Evolutionary conservation across 2,797 vertebrate genomes (phyloP), one percentile per base, ranked within the genome.

Genomic region (Gephyroberyx darwinii): DNA sequence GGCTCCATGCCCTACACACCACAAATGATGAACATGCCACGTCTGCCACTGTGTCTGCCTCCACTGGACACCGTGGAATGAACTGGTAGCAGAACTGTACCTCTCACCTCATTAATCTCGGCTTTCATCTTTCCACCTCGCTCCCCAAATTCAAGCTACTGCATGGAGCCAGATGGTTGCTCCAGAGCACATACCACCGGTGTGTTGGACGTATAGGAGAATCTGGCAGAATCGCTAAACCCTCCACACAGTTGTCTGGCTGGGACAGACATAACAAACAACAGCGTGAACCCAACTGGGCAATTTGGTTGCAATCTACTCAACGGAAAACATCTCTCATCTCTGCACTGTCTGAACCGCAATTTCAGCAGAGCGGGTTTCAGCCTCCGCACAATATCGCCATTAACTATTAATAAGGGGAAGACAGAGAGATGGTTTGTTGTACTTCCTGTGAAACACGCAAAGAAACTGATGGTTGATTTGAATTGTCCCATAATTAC

Each of bases 381-480:
- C 26, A 26, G 48, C 68, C 69, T 30, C 33, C 74, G 65, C 65
- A 69, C 66, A 71, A 65, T 37, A 70, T 80, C 54, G 5, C 47
- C 43, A 54, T 41, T 35, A 56, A 61, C 53, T 55, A 53, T 22
- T 6, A 50, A 60, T 47, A 19, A 2, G 5, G 31, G 19, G 55
- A 75, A 62, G 64, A 74, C 57, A 8, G 45, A 62, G 35, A n/a
- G 50, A n/a, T 56, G 54, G 68, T 71, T 74, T 68, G 53, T 79
- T 85, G 35, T 55, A 69, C 62, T 71, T 80, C 20, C 57, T 50
- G 31, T 58, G 30, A 77, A 77, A 85, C 63, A 71, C 50, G 73
- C 70, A 62, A 69, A 72, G 55, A 76, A 89, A 75, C 82, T 83
- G 77, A 88, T 81, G 86, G 82, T 87, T 82, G 81, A 87, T 86